Conservation (phyloP, 2,113 vertebrate genomes). For the Rhinichthys klamathensis region DNA sequence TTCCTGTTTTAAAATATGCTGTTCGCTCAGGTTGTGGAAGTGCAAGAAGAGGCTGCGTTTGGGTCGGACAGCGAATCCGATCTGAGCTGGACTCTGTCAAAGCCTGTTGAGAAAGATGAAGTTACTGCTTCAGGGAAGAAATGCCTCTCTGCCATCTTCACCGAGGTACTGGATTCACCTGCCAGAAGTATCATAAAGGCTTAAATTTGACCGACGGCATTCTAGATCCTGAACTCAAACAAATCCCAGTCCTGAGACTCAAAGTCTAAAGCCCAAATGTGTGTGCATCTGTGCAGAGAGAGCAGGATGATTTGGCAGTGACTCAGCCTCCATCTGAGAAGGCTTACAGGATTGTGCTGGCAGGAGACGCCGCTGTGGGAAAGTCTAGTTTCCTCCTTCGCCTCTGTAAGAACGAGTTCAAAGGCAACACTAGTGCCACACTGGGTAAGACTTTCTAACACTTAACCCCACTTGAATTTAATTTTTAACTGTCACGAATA, state of each 20-base stretch:
- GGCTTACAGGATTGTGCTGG: conserved; percentile 91
- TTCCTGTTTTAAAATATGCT: background rate
- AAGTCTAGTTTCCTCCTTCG: conserved; percentile 96
- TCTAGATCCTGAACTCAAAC: background rate
- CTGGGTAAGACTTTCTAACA: conserved; percentile 77
- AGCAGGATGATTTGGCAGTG: conserved; percentile 42
- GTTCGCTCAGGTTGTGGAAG: conserved; percentile 78
- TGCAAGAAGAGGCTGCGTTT: conserved; percentile 80
- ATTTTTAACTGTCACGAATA: background rate
- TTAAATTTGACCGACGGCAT: background rate
- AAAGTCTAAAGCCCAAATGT: background rate
- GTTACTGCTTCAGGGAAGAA: conserved; percentile 46
- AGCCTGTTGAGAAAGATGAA: conserved; percentile 39
- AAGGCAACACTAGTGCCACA: conserved; percentile 84
- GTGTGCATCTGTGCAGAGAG: conserved; percentile 39
- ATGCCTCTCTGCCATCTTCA: conserved; percentile 80
- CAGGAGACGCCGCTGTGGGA: conserved; percentile 93
- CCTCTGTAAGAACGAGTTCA: conserved; percentile 97
- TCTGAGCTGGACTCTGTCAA: conserved; percentile 78
- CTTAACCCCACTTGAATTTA: background rate
- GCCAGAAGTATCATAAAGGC: background rate
- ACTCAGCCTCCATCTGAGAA: conserved; percentile 82
- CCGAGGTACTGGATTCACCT: conserved; percentile 73
- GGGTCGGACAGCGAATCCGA: conserved; percentile 75
- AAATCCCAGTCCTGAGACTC: background rate